Evolutionary conservation across 2,888 invertebrate species (phyloP), one percentile per base, ranked within the genome.

Genomic region (Bellardia pandia): DNA sequence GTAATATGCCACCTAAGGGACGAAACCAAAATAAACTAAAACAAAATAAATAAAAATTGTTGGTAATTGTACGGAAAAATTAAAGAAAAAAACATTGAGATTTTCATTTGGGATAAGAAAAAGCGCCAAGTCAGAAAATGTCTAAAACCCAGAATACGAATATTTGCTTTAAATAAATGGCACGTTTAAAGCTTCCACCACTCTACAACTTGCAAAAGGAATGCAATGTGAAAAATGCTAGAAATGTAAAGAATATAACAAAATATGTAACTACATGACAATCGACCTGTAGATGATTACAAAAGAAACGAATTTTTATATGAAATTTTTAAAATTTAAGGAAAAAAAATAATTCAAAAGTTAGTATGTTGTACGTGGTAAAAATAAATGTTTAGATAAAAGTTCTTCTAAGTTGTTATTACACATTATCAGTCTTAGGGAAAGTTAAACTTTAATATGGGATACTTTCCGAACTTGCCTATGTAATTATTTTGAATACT

Each of bases 1-100:
- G 91, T 92, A 91, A 92, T 91, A 87, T 66, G 68, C 16, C 76
- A 78, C 51, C 23, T 42, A 81, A 56, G 45, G 14, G 30, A 64
- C 33, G 60, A 69, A 68, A 37, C 53, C 14, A 64, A 83, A 77
- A 56, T 6, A 37, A 37, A 37, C 3, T 37, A 37, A 62, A 53
- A 89, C 66, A 76, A 81, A 53, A 72, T 68, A 76, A 88, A 88
- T 88, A 89, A 88, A 89, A 88, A 90, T 91, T 90, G 82, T 64
- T 66, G 16, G 79, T 81, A 86, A 83, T 82, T 89, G 92, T 90
- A 78, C 64, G 51, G 42, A 78, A 91, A 84, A 91, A 76, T 8
- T 45, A 45, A 84, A 77, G 66, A 62, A 58, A 48, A 16, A 33
- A 62, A 77, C 53, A 37, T 13, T 72, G n/a, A 33, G 84, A 85